Conservation (phyloP, 1,140 invertebrate genomes). For the Pseudoatta argentina region DNA sequence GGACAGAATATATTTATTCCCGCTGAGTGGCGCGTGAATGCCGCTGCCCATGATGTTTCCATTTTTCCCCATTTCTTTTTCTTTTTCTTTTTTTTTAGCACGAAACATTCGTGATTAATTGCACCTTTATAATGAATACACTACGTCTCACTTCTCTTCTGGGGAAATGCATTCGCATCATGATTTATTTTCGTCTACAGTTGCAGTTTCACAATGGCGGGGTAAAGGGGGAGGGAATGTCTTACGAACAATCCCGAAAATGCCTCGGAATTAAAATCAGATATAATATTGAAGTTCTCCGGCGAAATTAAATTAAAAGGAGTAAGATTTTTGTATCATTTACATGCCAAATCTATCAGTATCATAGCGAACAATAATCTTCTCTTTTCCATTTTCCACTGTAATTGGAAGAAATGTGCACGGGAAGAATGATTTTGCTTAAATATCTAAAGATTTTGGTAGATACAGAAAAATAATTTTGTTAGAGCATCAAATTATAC, state of each 20-base stretch:
- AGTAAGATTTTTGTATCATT: background rate
- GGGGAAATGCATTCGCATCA: slow-evolving; percentile 46
- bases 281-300: background rate
- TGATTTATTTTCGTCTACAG: slow-evolving; percentile 11
- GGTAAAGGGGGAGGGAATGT: background rate
- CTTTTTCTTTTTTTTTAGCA: background rate
- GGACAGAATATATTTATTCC: slow-evolving; percentile 63
- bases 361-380: background rate
- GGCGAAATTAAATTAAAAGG: background rate
- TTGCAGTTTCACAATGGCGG: background rate
- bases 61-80: slow-evolving; percentile 1
- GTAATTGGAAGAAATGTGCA: background rate
- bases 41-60: slow-evolving; percentile 39
- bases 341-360: background rate
- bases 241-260: slow-evolving; percentile 15
- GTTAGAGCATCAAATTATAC: no score
- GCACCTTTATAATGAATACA: slow-evolving; percentile 43
- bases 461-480: no score
- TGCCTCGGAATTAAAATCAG: background rate
- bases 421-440: no score
- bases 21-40: slow-evolving; percentile 53
- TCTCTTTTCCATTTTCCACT: background rate
- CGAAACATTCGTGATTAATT: slow-evolving; percentile 55
- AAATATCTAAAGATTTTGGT: no score
- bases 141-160: slow-evolving; percentile 32